Evolutionary conservation across 1,140 invertebrate genomes (phyloP).

Genomic region (Camponotus vicinus): DNA sequence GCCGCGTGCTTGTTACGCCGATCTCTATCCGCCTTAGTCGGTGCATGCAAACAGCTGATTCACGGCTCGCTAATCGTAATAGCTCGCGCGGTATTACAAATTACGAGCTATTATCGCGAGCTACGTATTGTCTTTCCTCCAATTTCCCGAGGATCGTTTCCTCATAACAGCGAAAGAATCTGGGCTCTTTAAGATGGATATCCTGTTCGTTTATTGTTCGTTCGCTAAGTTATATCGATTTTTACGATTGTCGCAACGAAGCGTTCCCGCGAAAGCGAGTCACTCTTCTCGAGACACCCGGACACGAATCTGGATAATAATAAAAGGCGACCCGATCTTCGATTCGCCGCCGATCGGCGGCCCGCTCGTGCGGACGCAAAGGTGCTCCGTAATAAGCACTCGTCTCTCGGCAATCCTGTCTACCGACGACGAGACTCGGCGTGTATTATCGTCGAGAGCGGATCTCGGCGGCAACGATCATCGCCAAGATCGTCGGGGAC

Average conservation of each 20-base stretch:
- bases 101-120: constrained; percentile 50
- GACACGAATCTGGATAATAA: background rate
- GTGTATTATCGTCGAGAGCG: constrained; percentile 56
- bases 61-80: constrained; percentile 53
- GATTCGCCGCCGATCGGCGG: constrained; percentile 23
- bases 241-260: background rate
- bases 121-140: constrained; percentile 16
- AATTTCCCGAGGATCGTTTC: constrained; percentile 18
- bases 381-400: constrained; percentile 17
- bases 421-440: constrained; percentile 21
- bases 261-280: background rate
- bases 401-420: background rate
- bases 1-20: constrained; percentile 48
- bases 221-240: too few species aligned
- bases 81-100: constrained; percentile 44
- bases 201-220: too few species aligned
- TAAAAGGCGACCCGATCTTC: background rate
- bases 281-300: background rate
- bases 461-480: constrained; percentile 53
- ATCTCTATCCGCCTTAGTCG: background rate
- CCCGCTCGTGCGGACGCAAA: background rate
- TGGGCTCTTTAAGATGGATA: background rate
- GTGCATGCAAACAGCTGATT: constrained; percentile 55
- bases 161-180: background rate
- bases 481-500: constrained; percentile 73